Evolutionary conservation across 2,888 invertebrate species (phyloP).

Genomic region (Camptogramma bilineatum): DNA sequence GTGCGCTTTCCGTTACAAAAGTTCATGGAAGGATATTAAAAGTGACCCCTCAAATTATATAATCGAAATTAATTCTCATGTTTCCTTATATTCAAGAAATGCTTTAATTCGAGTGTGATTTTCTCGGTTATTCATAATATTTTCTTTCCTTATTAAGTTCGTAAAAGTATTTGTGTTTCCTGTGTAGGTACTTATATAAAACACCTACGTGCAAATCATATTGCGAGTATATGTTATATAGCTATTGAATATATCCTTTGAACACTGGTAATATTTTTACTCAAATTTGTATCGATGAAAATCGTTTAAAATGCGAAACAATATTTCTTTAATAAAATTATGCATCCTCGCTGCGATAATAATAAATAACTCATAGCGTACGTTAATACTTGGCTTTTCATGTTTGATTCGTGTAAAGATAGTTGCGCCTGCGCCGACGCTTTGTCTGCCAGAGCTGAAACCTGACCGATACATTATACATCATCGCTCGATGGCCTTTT

Average conservation of each 20-base stretch:
- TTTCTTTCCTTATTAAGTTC: constrained; percentile 7
- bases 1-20: too few species aligned
- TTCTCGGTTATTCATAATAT: constrained; percentile 7
- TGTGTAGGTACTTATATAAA: too few species aligned
- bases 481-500: constrained; percentile 48
- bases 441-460: constrained; percentile 59
- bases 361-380: constrained; percentile 23
- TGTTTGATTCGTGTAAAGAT: constrained; percentile 54
- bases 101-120: not conserved
- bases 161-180: not conserved
- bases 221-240: too few species aligned
- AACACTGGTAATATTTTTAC: not conserved
- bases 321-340: constrained; percentile 3
- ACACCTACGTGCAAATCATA: too few species aligned
- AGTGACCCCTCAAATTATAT: too few species aligned
- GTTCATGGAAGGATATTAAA: not conserved
- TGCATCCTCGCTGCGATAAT: constrained; percentile 11
- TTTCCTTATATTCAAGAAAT: constrained; percentile 5
- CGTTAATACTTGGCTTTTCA: constrained; percentile 39
- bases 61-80: too few species aligned
- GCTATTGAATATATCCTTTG: not conserved
- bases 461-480: constrained; percentile 47
- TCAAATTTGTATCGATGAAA: not conserved
- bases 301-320: not conserved
- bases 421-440: constrained; percentile 54